Conservation (phyloP, 1,140 invertebrate species). For the Theocolax elegans region DNA sequence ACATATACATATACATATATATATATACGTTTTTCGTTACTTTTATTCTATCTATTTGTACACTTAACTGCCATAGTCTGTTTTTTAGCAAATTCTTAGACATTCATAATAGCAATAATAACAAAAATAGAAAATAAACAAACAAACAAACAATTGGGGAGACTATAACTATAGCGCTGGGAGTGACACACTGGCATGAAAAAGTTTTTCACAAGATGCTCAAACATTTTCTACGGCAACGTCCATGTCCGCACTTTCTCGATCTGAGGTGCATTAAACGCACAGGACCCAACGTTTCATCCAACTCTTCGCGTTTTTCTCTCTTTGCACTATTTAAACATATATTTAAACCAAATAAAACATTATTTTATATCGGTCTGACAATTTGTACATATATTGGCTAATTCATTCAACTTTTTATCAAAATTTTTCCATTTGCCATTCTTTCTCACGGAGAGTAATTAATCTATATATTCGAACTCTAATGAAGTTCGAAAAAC, state of each 20-base stretch:
- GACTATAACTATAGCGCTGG: slow-evolving; percentile 7
- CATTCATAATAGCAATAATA: slow-evolving; percentile 29
- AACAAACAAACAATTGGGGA: neutral
- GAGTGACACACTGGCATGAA: slow-evolving; percentile 26
- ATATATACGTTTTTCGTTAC: neutral
- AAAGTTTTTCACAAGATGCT: slow-evolving; percentile 3
- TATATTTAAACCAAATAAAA: too few species aligned
- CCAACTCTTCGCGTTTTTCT: neutral
- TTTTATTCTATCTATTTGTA: slow-evolving; percentile 4
- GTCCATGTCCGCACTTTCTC: slow-evolving; percentile 34
- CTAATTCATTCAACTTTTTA: too few species aligned
- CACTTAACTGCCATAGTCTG: slow-evolving; percentile 30
- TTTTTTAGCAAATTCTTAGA: slow-evolving; percentile 36
- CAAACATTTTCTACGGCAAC: slow-evolving; percentile 32
- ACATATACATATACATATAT: too few species aligned
- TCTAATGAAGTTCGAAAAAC: too few species aligned
- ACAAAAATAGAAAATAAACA: too few species aligned
- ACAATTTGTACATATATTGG: too few species aligned
- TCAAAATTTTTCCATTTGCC: too few species aligned
- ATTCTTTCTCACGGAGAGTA: neutral
- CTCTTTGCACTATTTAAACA: too few species aligned
- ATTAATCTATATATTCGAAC: too few species aligned
- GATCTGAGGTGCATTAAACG: neutral
- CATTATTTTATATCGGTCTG: too few species aligned
- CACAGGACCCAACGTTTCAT: neutral